phyloP scores from a whole-genome alignment of 2,888 invertebrate species.

The Pachydiplax longipennis region DNA sequence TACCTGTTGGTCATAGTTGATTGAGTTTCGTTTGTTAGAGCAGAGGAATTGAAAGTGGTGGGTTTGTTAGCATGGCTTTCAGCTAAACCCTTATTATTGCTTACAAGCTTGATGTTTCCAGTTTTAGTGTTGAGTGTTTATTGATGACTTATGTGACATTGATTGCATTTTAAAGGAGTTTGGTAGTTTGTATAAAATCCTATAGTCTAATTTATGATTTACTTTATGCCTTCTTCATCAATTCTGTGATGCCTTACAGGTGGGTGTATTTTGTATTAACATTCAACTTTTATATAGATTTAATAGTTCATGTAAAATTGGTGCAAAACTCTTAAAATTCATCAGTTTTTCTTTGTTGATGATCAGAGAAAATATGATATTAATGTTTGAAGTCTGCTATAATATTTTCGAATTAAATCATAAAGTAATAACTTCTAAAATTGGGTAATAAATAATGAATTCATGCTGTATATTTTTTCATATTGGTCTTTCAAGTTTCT shows the following conservation, averaged over 20 bases:
- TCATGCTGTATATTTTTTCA: too few species aligned
- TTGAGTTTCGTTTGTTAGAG: not conserved
- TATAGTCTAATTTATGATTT: not conserved
- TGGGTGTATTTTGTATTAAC: not conserved
- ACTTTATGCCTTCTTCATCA: slow-evolving; percentile 6
- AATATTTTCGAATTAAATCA: too few species aligned
- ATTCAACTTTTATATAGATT: not conserved
- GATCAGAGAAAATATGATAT: too few species aligned
- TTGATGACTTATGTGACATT: not conserved
- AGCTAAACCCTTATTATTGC: not conserved
- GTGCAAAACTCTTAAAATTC: too few species aligned
- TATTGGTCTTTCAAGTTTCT: too few species aligned
- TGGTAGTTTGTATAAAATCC: not conserved
- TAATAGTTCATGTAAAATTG: too few species aligned
- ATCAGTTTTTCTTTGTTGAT: too few species aligned
- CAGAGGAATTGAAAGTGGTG: not conserved
- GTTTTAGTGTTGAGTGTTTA: not conserved
- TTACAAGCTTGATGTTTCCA: not conserved
- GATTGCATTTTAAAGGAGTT: not conserved
- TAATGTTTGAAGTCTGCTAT: too few species aligned
- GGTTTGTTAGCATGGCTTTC: not conserved
- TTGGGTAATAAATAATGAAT: too few species aligned
- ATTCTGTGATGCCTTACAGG: not conserved
- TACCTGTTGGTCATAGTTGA: not conserved
- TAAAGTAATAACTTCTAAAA: too few species aligned